A percentile compares a stretch with the other conserved stretches of the same genome.
These are phyloP conservation scores for Helicoverpa assulta DNA, from an alignment of 2,888 invertebrate genomes.

Conservation along the genomic window DNA sequence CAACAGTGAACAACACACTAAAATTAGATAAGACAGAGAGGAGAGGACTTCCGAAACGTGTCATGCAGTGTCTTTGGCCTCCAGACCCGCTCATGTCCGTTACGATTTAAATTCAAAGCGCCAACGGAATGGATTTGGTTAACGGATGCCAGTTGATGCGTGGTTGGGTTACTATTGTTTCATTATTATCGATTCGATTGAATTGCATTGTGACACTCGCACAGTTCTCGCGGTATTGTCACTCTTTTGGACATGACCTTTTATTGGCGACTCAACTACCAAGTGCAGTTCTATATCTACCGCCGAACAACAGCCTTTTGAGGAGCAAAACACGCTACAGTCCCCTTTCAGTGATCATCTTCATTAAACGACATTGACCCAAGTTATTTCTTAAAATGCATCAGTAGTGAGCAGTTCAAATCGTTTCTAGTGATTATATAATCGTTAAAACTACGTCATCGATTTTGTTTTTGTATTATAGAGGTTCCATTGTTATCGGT, in stretches of 20 bases:
- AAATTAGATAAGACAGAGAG: constrained; percentile 59
- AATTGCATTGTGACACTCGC: constrained; percentile 48
- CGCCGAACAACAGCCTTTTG: constrained; percentile 2
- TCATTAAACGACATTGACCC: not conserved
- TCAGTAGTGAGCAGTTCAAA: not conserved
- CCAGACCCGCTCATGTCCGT: constrained; percentile 70
- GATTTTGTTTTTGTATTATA: constrained; percentile 12
- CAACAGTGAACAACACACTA: constrained; percentile 53
- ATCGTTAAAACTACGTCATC: constrained; percentile 31
- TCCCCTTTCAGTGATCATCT: not conserved
- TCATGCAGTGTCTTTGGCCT: constrained; percentile 75
- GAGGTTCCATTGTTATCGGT: constrained; percentile 35
- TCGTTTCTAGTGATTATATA: constrained; percentile 14
- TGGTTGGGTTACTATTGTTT: constrained; percentile 64
- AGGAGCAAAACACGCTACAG: not conserved
- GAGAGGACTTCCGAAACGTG: constrained; percentile 64
- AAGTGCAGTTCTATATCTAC: constrained; percentile 27
- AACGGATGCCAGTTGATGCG: constrained; percentile 73
- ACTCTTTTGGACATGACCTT: constrained; percentile 51
- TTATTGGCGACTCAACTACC: constrained; percentile 38
- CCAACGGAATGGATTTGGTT: constrained; percentile 74
- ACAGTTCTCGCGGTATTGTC: constrained; percentile 54
- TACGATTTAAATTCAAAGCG: constrained; percentile 83
- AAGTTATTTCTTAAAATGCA: not conserved
- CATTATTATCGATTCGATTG: constrained; percentile 61